These are phyloP conservation scores for Mormoops blainvillei DNA, from an alignment of 2,113 vertebrate species.

Conservation along the genomic window DNA sequence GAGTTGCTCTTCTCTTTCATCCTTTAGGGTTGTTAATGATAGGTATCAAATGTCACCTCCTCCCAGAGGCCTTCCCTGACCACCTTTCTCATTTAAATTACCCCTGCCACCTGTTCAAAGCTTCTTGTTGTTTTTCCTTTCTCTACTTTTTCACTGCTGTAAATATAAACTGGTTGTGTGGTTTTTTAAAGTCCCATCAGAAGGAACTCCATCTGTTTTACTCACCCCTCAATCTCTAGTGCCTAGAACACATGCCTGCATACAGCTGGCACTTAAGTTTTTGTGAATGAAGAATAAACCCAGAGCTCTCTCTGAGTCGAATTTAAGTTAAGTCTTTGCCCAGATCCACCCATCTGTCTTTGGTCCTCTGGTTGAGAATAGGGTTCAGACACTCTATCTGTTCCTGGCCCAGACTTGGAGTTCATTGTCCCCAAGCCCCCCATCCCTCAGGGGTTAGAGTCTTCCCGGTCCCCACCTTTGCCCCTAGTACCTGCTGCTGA, in stretches of 20 bases:
- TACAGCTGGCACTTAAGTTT: background rate
- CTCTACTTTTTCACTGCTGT: background rate
- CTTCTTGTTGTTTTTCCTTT: background rate
- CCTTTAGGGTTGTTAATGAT: background rate
- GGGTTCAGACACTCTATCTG: background rate
- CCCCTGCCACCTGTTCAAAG: background rate
- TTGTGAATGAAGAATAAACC: background rate
- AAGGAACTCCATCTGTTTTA: background rate
- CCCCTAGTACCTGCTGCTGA: background rate
- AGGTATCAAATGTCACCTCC: too few species aligned
- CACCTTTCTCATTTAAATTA: background rate
- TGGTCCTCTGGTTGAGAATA: rapidly evolving
- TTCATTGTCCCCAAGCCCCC: background rate
- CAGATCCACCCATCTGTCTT: background rate
- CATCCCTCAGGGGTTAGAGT: background rate
- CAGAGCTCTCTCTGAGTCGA: background rate
- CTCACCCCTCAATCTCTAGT: background rate
- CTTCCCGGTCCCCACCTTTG: background rate
- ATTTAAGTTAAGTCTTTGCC: background rate
- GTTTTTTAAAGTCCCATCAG: background rate
- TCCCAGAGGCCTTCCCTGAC: background rate
- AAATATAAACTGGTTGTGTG: background rate
- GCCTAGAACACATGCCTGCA: background rate
- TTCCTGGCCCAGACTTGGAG: background rate
- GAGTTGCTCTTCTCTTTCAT: background rate